These are phyloP conservation scores for Drosophila yooni DNA, from an alignment of 2,888 invertebrate species.

Conservation along the genomic window DNA sequence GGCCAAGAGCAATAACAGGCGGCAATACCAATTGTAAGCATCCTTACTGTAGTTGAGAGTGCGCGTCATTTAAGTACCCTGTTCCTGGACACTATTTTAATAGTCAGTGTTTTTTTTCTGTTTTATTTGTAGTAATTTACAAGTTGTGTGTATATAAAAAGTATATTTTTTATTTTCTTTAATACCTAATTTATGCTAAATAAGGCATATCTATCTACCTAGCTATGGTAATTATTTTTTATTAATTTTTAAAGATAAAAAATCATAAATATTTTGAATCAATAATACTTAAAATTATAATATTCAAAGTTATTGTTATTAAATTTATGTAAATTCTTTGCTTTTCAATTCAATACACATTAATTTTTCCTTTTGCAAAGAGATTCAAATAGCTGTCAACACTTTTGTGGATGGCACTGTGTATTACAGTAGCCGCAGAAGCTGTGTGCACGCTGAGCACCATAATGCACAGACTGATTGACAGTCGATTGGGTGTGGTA, in stretches of 20 bases:
- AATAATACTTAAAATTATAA: neutral
- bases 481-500: conserved; percentile 9
- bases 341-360: neutral
- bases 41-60: neutral
- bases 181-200: neutral
- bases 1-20: conserved; percentile 13
- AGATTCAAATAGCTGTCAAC: neutral
- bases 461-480: conserved; percentile 32
- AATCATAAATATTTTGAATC: neutral
- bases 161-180: neutral
- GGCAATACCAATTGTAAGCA: neutral
- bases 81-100: neutral
- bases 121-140: neutral
- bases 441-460: conserved; percentile 10
- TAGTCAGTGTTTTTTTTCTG: neutral
- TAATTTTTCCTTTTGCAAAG: neutral
- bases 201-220: neutral
- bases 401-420: conserved; percentile 26
- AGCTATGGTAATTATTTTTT: neutral
- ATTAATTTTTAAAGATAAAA: neutral
- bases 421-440: conserved; percentile 7
- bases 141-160: neutral
- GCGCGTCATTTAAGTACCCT: neutral
- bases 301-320: neutral
- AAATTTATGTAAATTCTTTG: neutral